These are phyloP conservation scores for Iphiclides podalirius DNA, from an alignment of 2,888 invertebrate species.

Conservation along the genomic window DNA sequence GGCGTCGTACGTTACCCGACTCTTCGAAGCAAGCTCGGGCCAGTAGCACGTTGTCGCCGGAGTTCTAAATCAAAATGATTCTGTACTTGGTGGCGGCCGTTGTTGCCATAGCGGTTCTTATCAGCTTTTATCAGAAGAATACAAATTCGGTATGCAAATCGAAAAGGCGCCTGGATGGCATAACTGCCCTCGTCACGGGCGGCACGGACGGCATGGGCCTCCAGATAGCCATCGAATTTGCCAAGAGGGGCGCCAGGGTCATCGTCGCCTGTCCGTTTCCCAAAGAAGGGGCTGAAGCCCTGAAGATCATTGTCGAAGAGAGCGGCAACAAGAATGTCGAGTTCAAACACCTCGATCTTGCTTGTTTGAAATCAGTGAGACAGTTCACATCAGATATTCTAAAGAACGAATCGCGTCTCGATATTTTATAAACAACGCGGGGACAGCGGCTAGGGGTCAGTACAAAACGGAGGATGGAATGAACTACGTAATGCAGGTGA, in stretches of 20 bases:
- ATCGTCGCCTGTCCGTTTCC: constrained; percentile 65
- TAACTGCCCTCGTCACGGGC: constrained; percentile 60
- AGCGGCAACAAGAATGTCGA: constrained; percentile 45
- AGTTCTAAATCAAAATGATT: constrained; percentile 7
- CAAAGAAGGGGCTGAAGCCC: constrained; percentile 54
- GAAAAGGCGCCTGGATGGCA: constrained; percentile 47
- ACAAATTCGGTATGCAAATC: constrained; percentile 59
- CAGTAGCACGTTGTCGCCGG: background rate
- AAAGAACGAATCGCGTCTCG: constrained; percentile 67
- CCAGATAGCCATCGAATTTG: constrained; percentile 61
- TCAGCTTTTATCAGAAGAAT: constrained; percentile 61
- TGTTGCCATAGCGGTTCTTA: constrained; percentile 30
- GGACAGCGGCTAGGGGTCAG: constrained; percentile 57
- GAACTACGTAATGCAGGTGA: constrained; percentile 81
- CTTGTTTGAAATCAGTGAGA: constrained; percentile 73
- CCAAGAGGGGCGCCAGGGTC: constrained; percentile 60
- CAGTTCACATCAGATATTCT: constrained; percentile 79
- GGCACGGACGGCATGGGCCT: constrained; percentile 67
- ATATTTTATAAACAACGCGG: constrained; percentile 71
- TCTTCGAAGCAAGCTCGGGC: background rate
- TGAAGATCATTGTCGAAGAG: constrained; percentile 81
- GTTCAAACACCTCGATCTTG: constrained; percentile 68
- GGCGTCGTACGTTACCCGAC: no score
- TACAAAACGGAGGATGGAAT: constrained; percentile 80
- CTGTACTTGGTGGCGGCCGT: constrained; percentile 19